phyloP scores from a whole-genome alignment of 35 echinoderm and acorn worm genomes.

The Holothuria glaberrima region DNA sequence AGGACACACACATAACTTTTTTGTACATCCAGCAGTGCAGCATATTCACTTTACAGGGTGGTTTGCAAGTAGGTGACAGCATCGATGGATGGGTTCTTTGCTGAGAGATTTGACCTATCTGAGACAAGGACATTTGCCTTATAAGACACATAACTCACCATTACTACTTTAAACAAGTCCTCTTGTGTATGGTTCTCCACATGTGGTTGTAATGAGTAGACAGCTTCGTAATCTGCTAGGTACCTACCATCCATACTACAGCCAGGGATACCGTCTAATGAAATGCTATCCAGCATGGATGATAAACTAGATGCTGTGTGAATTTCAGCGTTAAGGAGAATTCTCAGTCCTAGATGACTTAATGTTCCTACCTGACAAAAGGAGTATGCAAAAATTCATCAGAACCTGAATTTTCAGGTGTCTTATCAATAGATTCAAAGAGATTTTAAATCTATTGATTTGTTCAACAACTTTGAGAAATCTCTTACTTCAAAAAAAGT shows the following conservation, averaged over 20 bases:
- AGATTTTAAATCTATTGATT: no score
- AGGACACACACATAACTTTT: no score
- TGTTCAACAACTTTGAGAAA: no score
- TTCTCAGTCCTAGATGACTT: constrained; percentile 55
- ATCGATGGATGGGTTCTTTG: no score
- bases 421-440: not conserved
- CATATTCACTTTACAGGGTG: no score
- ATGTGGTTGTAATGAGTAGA: constrained; percentile 67
- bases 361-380: constrained; percentile 39
- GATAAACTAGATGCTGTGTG: constrained; percentile 10
- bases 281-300: not conserved
- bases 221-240: constrained; percentile 53
- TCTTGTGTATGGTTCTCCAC: constrained; percentile 57
- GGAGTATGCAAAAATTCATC: not conserved
- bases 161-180: constrained; percentile 46
- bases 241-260: constrained; percentile 56
- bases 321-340: constrained; percentile 28
- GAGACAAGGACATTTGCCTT: no score
- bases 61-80: no score
- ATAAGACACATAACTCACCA: constrained; percentile 44
- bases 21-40: no score
- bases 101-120: no score
- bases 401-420: not conserved
- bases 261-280: constrained; percentile 19
- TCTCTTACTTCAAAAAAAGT: not conserved